Base-by-base conservation (phyloP, 2,113 vertebrate genomes). In the Cochlearius cochlearius region DNA sequence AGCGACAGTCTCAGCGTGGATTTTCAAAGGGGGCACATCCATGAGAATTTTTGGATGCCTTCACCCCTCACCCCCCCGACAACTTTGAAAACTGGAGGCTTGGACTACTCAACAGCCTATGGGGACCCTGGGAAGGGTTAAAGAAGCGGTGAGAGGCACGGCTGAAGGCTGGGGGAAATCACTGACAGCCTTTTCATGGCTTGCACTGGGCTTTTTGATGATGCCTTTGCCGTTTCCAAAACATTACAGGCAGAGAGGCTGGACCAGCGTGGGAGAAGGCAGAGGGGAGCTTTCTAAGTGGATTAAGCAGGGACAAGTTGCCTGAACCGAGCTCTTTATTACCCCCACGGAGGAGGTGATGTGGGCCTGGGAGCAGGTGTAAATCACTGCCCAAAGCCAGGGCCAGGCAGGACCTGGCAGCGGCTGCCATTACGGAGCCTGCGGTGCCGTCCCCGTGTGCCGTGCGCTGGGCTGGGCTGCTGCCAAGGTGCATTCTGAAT, bases 281-380 rank as follows among this genome's bases (percentile, higher is more conserved):
- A 56, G 64, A 47, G 47, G 39, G 36, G 11, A 82, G 15, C 25
- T 72, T 88, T 50, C 41, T 41, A 47, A 73, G 45, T 34, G 63
- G 59, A 73, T 66, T 64, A 73, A 80, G 36, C 58, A 43, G 50
- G 50, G 53, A 38, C n/a, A 69, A 69, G 29, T 43, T 5, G 2
- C 26, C 7, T 2, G 12, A 86, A 41, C 56, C 19, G 50, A 63
- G 41, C 32, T 76, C 63, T 25, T 7, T 19, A 49, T 64, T 47
- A 3, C 11, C 22, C 21, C 23, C 1, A 0, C 0, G 1, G 32
- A 73, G 39, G 27, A 62, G 56, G 27, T 34, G 14, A 47, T 4
- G 2, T 34, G 21, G 52, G 29, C 50, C 55, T 52, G 29, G 62
- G 18, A 72, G 20, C 0, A 4, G 29, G 49, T 25, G 11, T 43